These are phyloP conservation scores for Aphodius granarius DNA, from an alignment of 2,888 invertebrate genomes.

Conservation along the genomic window DNA sequence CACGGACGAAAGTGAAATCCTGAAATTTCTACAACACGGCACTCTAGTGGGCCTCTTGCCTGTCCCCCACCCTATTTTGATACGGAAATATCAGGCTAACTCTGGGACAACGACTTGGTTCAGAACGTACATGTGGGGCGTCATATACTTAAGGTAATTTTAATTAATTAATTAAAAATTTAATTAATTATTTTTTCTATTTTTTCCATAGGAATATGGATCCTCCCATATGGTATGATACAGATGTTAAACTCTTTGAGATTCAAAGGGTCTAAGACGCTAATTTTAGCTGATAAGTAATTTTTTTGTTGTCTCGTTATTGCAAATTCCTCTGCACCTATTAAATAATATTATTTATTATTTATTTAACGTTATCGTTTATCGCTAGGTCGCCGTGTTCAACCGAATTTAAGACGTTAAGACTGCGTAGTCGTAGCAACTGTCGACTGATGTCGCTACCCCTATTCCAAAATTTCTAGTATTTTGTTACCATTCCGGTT, in stretches of 20 bases:
- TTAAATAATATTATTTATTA: neutral
- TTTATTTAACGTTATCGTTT: neutral
- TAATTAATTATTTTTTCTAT: slow-evolving; percentile 24
- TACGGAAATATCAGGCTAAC: slow-evolving; percentile 98
- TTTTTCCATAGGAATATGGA: slow-evolving; percentile 83
- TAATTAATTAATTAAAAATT: neutral
- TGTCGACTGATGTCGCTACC: neutral
- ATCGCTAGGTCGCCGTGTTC: neutral
- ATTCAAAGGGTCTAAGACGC: slow-evolving; percentile 84
- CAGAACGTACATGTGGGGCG: slow-evolving; percentile 99
- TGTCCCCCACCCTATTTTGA: slow-evolving; percentile 98
- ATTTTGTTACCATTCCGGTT: neutral
- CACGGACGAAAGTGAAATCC: slow-evolving; percentile 98
- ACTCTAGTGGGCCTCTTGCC: slow-evolving; percentile 96
- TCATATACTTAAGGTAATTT: slow-evolving; percentile 89
- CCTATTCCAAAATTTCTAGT: neutral
- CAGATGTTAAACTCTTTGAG: slow-evolving; percentile 98
- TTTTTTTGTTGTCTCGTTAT: neutral
- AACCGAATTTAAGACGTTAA: neutral
- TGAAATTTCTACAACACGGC: slow-evolving; percentile 98
- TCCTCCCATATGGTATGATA: slow-evolving; percentile 99
- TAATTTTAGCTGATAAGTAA: neutral
- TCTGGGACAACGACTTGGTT: slow-evolving; percentile 99
- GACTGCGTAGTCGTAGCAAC: neutral
- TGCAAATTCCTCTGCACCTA: neutral